These are phyloP conservation scores for Lethocerus indicus DNA, from an alignment of 1,140 invertebrate genomes.

Conservation along the genomic window DNA sequence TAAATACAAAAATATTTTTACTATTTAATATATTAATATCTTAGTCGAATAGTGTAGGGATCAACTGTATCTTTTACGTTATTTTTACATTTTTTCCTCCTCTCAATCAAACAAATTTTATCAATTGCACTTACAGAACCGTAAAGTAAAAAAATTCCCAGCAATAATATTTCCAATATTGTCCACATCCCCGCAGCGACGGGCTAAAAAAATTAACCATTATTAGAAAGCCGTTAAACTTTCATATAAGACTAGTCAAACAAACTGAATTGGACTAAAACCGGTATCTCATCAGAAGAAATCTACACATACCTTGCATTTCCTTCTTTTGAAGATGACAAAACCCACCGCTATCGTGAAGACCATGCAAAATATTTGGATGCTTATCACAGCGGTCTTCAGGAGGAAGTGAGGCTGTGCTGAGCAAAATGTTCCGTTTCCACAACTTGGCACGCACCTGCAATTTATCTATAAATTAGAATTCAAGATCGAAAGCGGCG, in stretches of 20 bases:
- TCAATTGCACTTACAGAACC: slow-evolving; percentile 65
- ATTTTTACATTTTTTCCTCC: too few species aligned
- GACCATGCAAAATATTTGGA: slow-evolving; percentile 15
- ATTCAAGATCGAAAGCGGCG: not conserved
- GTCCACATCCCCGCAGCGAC: slow-evolving; percentile 78
- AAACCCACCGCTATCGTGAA: slow-evolving; percentile 13
- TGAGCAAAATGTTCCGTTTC: slow-evolving; percentile 14
- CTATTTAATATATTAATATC: not conserved
- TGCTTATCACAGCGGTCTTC: slow-evolving; percentile 13
- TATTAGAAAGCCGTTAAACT: not conserved
- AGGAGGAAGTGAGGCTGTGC: slow-evolving; percentile 14
- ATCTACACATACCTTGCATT: slow-evolving; percentile 16
- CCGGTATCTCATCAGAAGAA: not conserved
- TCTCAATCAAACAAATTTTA: too few species aligned
- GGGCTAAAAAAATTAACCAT: slow-evolving; percentile 33
- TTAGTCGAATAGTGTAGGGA: too few species aligned
- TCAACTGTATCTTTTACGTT: too few species aligned
- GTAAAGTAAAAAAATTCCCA: slow-evolving; percentile 72
- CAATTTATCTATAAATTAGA: not conserved
- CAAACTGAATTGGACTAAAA: not conserved
- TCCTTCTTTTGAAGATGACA: slow-evolving; percentile 18
- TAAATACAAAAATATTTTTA: not conserved
- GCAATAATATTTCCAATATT: slow-evolving; percentile 66
- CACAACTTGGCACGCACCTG: slow-evolving; percentile 17
- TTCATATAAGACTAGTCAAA: not conserved